Evolutionary conservation across 2,888 invertebrate genomes (phyloP), one percentile per base, ranked within the genome.

Genomic region (Pollenia labialis): DNA sequence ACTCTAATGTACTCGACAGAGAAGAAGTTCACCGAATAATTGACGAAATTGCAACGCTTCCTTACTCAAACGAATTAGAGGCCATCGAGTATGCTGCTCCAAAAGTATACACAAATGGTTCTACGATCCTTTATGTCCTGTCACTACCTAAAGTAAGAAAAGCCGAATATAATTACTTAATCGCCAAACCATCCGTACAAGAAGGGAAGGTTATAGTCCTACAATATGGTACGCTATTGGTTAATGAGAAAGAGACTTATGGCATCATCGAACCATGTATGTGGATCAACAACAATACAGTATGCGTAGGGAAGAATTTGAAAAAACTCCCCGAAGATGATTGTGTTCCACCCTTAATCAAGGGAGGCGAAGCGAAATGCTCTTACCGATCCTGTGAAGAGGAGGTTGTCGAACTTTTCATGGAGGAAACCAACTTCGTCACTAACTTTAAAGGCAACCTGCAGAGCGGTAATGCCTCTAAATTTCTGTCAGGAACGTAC

Each of bases 401-500:
- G 14, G 68, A 68, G 16, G 48, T 48, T 23, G 18, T 66, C 18
- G 66, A 66, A 66, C 48, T 66, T 16, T 48, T 48, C 18, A 48
- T 23, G 18, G 32, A 6, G 6, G 32, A 32, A 0, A 32, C 32
- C 32, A 32, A 6, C 32, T 32, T 32, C 32, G 32, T 48, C 18
- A 66, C 66, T 1, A 66, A 66, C 18, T 66, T 48, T 48, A 66
- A 66, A 14, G 66, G 48, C 14, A 66, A 66, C 12, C 66, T 66
- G n/a, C 48, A 66, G 46, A 48, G 66, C n/a, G 46, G 66, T 48
- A 66, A 66, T 18, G 48, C 12, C 18, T 48, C 66, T 66, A 66
- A 66, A 66, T 66, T 66, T 48, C 66, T 66, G 4, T 66, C 66
- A 48, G 66, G 23, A 66, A 46, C 66, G 12, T 66, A 66, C 66